These are phyloP conservation scores for Dasyprocta punctata DNA, from an alignment of 2,113 vertebrate genomes.

Conservation along the genomic window DNA sequence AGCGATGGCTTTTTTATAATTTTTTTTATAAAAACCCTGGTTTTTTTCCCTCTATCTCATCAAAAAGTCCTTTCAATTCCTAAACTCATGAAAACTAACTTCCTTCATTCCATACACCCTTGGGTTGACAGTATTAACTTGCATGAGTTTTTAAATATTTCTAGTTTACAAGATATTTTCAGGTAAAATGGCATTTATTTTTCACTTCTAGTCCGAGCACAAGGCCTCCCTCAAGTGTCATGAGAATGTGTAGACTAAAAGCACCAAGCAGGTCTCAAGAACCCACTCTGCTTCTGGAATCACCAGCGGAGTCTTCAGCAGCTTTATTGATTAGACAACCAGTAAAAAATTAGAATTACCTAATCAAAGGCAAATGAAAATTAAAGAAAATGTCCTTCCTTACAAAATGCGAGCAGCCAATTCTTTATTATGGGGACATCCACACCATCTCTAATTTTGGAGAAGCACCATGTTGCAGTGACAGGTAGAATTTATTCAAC, in stretches of 20 bases:
- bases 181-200: not conserved
- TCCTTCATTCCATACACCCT: not conserved
- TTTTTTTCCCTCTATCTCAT: not conserved
- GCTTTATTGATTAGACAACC: not conserved
- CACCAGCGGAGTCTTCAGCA: not conserved
- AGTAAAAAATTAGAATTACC: not conserved
- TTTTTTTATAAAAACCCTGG: not conserved
- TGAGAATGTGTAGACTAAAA: not conserved
- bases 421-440: not conserved
- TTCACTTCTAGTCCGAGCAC: not conserved
- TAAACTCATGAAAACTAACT: conserved; percentile 12
- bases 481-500: not conserved
- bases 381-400: not conserved
- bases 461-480: not conserved
- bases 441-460: not conserved
- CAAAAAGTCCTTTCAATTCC: not conserved
- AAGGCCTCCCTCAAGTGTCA: not conserved
- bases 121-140: not conserved
- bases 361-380: not conserved
- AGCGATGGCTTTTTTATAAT: no score
- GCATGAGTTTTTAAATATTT: not conserved
- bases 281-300: not conserved
- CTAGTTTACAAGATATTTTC: not conserved
- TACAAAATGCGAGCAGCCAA: not conserved
- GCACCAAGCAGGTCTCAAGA: not conserved